Conservation (phyloP, 1,140 invertebrate species). For the Parasteatoda tepidariorum region DNA sequence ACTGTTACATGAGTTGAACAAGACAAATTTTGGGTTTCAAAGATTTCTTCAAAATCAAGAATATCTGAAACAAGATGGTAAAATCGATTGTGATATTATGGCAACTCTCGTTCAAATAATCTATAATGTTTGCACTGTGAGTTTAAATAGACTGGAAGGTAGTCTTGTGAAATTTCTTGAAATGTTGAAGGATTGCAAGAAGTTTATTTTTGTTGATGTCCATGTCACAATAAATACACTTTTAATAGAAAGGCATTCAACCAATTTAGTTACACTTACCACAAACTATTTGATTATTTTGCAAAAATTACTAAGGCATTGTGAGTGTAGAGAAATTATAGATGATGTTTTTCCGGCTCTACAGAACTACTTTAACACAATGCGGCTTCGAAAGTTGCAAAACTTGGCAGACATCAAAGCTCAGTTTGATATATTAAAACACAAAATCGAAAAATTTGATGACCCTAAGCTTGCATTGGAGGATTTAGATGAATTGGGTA, state of each 20-base stretch:
- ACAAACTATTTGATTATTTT: constrained; percentile 14
- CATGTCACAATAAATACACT: neutral
- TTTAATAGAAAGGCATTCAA: neutral
- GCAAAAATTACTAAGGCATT: constrained; percentile 14
- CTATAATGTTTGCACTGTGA: neutral
- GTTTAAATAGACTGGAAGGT: neutral
- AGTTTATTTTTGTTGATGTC: constrained; percentile 2
- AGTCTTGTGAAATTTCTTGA: constrained; percentile 2
- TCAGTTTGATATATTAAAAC: constrained; percentile 1
- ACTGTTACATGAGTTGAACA: neutral
- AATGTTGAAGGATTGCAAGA: constrained; percentile 2
- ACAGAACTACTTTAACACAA: constrained; percentile 11
- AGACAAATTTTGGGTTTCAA: constrained; percentile 9
- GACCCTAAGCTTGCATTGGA: neutral
- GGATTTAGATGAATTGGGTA: neutral
- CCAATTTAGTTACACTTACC: neutral
- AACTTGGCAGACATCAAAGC: neutral
- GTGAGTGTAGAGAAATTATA: neutral
- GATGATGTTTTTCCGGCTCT: neutral
- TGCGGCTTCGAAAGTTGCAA: neutral
- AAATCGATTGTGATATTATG: constrained; percentile 16
- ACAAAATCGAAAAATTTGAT: neutral
- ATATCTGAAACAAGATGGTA: neutral
- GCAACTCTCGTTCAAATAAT: neutral
- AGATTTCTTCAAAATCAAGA: neutral